These are phyloP conservation scores for Machimus atricapillus DNA, from an alignment of 2,888 invertebrate species.

Conservation along the genomic window DNA sequence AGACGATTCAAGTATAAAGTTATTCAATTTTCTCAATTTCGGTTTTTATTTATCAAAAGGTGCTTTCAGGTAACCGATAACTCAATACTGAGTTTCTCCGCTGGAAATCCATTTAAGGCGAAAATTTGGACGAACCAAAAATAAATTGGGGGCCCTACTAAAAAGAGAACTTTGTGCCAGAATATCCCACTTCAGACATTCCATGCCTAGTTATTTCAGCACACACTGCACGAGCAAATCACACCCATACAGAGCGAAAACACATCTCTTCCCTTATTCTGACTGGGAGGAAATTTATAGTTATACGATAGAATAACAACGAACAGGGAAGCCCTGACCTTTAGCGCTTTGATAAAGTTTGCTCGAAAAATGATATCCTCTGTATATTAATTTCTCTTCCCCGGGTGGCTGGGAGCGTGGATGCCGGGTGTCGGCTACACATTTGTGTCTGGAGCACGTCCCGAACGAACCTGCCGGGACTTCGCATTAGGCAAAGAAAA, in stretches of 20 bases:
- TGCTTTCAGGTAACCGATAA: background rate
- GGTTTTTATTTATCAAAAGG: background rate
- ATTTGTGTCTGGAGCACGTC: background rate
- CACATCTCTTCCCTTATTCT: background rate
- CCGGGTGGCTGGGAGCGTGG: background rate
- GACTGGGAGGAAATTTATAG: background rate
- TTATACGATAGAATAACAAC: slow-evolving; percentile 8
- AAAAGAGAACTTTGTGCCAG: background rate
- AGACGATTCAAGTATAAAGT: background rate
- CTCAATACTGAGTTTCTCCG: background rate
- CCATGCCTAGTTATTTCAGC: background rate
- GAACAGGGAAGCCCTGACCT: slow-evolving; percentile 5
- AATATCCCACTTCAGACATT: background rate
- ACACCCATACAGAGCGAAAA: background rate
- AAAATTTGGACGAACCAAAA: background rate
- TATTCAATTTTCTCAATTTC: background rate
- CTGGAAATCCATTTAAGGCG: background rate
- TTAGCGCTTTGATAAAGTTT: slow-evolving; percentile 12
- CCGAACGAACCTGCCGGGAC: background rate
- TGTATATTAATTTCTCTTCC: background rate
- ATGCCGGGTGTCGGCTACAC: background rate
- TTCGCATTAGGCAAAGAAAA: background rate
- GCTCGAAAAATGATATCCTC: background rate
- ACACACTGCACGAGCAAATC: background rate
- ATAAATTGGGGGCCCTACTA: background rate